A percentile compares a stretch with the other conserved stretches of the same genome.
phyloP scores from a whole-genome alignment of 2,797 vertebrate species.

The Etheostoma perlongum region DNA sequence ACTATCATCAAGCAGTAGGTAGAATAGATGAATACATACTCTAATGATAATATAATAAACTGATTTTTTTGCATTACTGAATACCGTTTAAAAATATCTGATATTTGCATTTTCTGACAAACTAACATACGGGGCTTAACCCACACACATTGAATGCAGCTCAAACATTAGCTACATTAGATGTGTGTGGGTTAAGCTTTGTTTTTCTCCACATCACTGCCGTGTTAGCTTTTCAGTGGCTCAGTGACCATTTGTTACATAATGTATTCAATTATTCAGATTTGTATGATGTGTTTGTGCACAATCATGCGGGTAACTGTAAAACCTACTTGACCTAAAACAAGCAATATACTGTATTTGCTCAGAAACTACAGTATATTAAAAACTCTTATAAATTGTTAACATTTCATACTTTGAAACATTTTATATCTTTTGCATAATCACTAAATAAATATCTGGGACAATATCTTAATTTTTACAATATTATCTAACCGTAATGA shows the following conservation, averaged over 20 bases:
- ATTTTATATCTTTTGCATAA: background rate
- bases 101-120: background rate
- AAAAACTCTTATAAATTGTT: background rate
- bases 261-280: background rate
- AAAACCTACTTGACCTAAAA: background rate
- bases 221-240: background rate
- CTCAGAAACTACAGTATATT: background rate
- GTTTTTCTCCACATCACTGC: slow-evolving; percentile 1
- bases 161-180: background rate
- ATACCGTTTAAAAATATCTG: background rate
- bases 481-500: background rate
- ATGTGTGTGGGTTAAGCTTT: background rate
- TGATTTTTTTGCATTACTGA: no score
- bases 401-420: no score
- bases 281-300: slow-evolving; percentile 11
- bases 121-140: background rate
- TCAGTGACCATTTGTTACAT: slow-evolving; percentile 7
- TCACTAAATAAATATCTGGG: background rate
- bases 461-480: background rate
- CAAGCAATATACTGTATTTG: background rate
- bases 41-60: no score
- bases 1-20: background rate
- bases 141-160: no score
- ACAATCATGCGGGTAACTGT: background rate
- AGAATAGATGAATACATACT: no score